phyloP scores from a whole-genome alignment of 2,888 invertebrate species.

The Loripinus fragilis region DNA sequence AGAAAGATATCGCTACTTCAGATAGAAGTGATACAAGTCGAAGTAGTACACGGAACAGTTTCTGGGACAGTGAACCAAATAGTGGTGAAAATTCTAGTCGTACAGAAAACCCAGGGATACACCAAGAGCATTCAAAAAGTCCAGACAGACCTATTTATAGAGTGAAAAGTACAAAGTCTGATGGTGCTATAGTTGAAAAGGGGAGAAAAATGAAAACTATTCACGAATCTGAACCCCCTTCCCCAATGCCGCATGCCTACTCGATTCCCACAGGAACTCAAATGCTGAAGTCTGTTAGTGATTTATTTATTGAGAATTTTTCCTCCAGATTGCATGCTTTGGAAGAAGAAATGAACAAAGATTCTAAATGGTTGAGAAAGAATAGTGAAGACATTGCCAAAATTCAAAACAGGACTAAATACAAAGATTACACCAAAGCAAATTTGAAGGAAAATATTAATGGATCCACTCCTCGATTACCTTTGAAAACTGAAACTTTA shows the following conservation, averaged over 20 bases:
- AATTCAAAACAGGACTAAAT: constrained; percentile 31
- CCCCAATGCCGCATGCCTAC: constrained; percentile 47
- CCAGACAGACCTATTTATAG: constrained; percentile 13
- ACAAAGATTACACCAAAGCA: constrained; percentile 30
- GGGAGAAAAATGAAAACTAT: constrained; percentile 46
- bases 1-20: constrained; percentile 58
- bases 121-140: background rate
- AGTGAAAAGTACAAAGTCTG: constrained; percentile 58
- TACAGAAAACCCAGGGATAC: background rate
- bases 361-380: constrained; percentile 58
- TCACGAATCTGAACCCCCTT: constrained; percentile 50
- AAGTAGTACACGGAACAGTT: constrained; percentile 22
- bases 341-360: constrained; percentile 70
- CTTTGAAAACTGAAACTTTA: constrained; percentile 57
- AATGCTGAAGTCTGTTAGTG: constrained; percentile 69
- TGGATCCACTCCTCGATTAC: constrained; percentile 40
- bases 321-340: constrained; percentile 64
- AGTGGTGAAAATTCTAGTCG: constrained; percentile 42
- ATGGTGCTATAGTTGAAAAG: constrained; percentile 45
- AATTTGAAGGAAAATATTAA: constrained; percentile 39
- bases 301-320: constrained; percentile 75
- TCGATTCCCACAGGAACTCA: constrained; percentile 53
- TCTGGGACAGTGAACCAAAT: constrained; percentile 5
- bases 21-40: constrained; percentile 32
- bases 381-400: constrained; percentile 52